These are phyloP conservation scores for Lutraria lutraria DNA, from an alignment of 2,888 invertebrate genomes.

Conservation along the genomic window DNA sequence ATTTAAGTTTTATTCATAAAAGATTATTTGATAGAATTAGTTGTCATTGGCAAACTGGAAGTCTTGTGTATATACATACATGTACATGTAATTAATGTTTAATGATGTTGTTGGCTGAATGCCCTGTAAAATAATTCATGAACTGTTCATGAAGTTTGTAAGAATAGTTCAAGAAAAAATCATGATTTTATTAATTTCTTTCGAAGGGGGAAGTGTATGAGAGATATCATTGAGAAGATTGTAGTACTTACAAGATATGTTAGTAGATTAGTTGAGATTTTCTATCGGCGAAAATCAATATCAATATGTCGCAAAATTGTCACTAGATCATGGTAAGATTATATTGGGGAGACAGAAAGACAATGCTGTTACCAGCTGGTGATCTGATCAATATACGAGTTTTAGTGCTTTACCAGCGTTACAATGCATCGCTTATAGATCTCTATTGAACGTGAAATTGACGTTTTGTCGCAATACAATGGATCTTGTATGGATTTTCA, in stretches of 20 bases:
- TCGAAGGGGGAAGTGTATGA: too few species aligned
- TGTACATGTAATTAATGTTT: too few species aligned
- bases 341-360: conserved; percentile 39
- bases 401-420: conserved; percentile 45
- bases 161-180: too few species aligned
- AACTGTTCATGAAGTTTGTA: too few species aligned
- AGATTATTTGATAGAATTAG: too few species aligned
- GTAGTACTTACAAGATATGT: neutral
- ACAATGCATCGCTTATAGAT: conserved; percentile 69
- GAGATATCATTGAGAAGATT: too few species aligned
- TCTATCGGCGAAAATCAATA: conserved; percentile 53
- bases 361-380: conserved; percentile 44
- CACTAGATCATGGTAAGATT: conserved; percentile 55
- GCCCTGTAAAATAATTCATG: too few species aligned
- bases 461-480: conserved; percentile 62
- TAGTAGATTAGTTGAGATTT: conserved; percentile 48
- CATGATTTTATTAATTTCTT: too few species aligned
- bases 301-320: conserved; percentile 40
- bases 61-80: too few species aligned
- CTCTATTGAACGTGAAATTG: conserved; percentile 61
- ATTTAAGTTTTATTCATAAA: too few species aligned
- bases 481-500: conserved; percentile 58
- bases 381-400: conserved; percentile 59
- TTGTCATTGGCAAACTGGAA: too few species aligned
- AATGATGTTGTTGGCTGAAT: too few species aligned